Conservation (phyloP, 2,113 vertebrate genomes). For the Eretmodus cyanostictus region DNA sequence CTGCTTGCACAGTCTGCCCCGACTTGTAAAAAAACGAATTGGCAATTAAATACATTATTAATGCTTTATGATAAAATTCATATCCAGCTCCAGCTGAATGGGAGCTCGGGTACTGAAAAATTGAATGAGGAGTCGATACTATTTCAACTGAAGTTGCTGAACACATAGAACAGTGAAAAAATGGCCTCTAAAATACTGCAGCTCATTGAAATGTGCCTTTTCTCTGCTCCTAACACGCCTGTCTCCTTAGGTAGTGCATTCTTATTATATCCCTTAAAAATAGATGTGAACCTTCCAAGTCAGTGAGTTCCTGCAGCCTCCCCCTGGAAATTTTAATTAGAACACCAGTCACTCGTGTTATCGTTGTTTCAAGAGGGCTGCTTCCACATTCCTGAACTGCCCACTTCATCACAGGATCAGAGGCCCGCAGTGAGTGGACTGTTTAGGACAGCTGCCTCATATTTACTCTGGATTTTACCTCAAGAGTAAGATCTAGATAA, state of each 20-base stretch:
- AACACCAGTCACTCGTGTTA: conserved; percentile 65
- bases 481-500: neutral
- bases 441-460: neutral
- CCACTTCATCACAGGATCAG: conserved; percentile 47
- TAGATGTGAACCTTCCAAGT: conserved; percentile 52
- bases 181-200: neutral
- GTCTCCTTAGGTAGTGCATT: conserved; percentile 43
- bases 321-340: conserved; percentile 72
- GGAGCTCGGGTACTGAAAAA: conserved; percentile 10
- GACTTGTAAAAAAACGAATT: conserved; percentile 32
- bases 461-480: neutral
- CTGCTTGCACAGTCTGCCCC: conserved; percentile 19
- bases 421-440: neutral
- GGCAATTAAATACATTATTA: conserved; percentile 56
- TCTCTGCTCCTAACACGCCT: conserved; percentile 27
- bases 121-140: conserved; percentile 49
- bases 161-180: conserved; percentile 18
- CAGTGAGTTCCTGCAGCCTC: conserved; percentile 49
- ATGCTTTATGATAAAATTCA: conserved; percentile 60
- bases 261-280: conserved; percentile 67
- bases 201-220: neutral
- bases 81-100: conserved; percentile 28
- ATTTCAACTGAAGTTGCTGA: conserved; percentile 44
- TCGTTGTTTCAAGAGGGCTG: conserved; percentile 56
- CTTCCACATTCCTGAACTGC: conserved; percentile 65